Evolutionary conservation across 2,888 invertebrate species (phyloP).

Genomic region (Stictocephala bisonia): DNA sequence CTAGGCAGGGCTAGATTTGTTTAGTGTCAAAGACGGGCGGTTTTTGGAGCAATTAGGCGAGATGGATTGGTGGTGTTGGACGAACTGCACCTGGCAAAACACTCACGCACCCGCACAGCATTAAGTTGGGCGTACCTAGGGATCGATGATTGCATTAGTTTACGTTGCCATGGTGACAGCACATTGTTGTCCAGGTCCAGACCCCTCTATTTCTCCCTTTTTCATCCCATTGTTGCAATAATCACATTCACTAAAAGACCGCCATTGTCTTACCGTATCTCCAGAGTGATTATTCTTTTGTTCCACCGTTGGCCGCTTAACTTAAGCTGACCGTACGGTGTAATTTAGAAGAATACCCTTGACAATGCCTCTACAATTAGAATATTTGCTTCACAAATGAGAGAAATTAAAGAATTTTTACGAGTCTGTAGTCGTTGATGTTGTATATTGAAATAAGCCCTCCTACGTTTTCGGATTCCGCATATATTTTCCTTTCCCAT

Average conservation of each 20-base stretch:
- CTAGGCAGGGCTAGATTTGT: not conserved
- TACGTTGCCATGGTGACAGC: slow-evolving; percentile 5
- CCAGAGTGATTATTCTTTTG: slow-evolving; percentile 13
- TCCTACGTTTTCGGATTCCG: no score
- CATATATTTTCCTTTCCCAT: no score
- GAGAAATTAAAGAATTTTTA: no score
- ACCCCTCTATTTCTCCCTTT: not conserved
- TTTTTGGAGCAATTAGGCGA: slow-evolving; percentile 28
- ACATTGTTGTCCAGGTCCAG: not conserved
- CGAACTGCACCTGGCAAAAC: slow-evolving; percentile 2
- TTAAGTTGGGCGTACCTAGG: not conserved
- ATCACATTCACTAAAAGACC: slow-evolving; percentile 34
- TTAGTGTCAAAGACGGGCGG: slow-evolving; percentile 27
- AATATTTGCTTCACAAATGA: slow-evolving; percentile 20
- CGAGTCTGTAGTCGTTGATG: no score
- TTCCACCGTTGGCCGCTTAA: not conserved
- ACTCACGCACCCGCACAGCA: not conserved
- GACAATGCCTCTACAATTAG: slow-evolving; percentile 25
- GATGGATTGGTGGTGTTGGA: slow-evolving; percentile 27
- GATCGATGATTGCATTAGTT: slow-evolving; percentile 33
- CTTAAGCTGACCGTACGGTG: slow-evolving; percentile 11
- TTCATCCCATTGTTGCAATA: slow-evolving; percentile 11
- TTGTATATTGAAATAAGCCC: no score
- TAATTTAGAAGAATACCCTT: slow-evolving; percentile 34
- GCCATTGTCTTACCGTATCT: slow-evolving; percentile 1